Conservation (phyloP, 2,113 vertebrate species). For the Muntiacus reevesi region DNA sequence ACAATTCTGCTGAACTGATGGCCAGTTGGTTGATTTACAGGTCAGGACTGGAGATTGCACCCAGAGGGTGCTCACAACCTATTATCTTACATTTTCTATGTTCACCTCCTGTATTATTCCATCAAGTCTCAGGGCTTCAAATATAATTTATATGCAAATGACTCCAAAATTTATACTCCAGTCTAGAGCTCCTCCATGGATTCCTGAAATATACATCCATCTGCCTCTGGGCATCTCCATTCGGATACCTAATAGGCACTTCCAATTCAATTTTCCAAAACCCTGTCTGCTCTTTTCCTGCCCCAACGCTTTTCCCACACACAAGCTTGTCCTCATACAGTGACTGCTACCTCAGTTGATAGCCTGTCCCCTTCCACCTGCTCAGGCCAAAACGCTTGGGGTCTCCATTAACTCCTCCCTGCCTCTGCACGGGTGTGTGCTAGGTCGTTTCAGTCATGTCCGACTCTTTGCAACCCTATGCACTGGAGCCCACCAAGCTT, state of each 20-base stretch:
- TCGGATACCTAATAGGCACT: not conserved
- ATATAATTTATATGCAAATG: slow-evolving; percentile 41
- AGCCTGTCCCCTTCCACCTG: not conserved
- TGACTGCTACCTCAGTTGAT: not conserved
- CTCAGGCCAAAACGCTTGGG: not conserved
- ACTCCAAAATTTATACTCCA: not conserved
- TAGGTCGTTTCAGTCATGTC: not conserved
- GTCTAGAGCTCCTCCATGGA: not conserved
- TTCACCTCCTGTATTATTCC: not conserved
- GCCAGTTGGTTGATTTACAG: not conserved
- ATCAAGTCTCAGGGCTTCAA: not conserved
- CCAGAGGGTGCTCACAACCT: not conserved
- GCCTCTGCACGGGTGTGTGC: not conserved
- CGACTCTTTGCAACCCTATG: not conserved
- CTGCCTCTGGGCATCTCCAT: not conserved
- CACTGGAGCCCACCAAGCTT: not conserved
- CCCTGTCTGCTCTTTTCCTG: not conserved
- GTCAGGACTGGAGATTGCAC: not conserved
- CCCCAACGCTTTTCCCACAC: accelerated
- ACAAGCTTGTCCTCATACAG: not conserved
- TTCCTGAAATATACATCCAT: not conserved
- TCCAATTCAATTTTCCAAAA: not conserved
- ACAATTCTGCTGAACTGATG: not conserved
- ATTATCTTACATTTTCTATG: not conserved
- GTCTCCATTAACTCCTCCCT: not conserved